Base-by-base conservation (phyloP, 2,888 invertebrate genomes). In the Agrilus cyanescens region DNA sequence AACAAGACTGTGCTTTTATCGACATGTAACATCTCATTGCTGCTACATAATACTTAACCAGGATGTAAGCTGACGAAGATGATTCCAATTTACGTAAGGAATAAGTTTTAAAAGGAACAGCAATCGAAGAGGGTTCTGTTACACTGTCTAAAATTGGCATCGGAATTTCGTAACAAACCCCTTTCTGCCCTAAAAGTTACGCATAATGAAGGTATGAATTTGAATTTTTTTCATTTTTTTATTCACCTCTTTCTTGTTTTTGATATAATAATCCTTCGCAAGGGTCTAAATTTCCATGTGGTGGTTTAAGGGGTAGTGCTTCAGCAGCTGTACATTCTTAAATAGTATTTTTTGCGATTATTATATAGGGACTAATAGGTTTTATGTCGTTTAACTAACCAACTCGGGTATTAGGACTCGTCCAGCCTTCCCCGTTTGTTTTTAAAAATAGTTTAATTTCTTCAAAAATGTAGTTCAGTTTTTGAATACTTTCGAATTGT, bases 371-470 rank as follows among this genome's bases (percentile, higher is more conserved):
- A 8, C 12, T 8, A 2, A 25, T 25, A 10, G 2, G 10, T 25
- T 25, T 2, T 25, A 10, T 8, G 10, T 4, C 10, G 10, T 25
- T 25, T 25, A 25, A 25, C 25, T 25, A 14, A 33, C 37, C 29
- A 4, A 12, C 4, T 33, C 25, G 16, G 6, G 35, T 45, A 31
- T 48, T 46, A 2, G 65, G 57, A 38, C 50, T 55, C 1, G 64
- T 62, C 82, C 82, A 82, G 1, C 72, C 71, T 13, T 60, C 60
- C 0, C 80, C 81, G 48, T 77, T 71, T 0, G 76, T 79, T 12
- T 68, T 61, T 47, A 82, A 57, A 50, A 70, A 74, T 41, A 58
- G 62, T 55, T 75, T 78, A 7, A 80, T 55, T 48, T 77, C 73
- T 2, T 74, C 69, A 51, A 73, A 75, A 6, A 78, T 66, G 34